Conservation (phyloP, 1,140 invertebrate species). For the Trichonephila clavata region DNA sequence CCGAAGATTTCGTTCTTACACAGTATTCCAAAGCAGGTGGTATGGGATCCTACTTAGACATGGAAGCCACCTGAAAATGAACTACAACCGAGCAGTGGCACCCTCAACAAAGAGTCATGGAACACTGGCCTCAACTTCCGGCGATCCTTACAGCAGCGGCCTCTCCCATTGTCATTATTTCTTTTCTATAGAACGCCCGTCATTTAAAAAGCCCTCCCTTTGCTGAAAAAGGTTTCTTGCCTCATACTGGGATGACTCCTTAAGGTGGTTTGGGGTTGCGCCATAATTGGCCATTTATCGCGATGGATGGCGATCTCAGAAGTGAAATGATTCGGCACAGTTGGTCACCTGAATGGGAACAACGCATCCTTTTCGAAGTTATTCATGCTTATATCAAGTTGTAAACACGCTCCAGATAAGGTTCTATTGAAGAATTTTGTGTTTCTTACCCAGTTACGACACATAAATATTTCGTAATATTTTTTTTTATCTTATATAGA, state of each 20-base stretch:
- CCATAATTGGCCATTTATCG: conserved; percentile 65
- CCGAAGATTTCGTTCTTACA: neutral
- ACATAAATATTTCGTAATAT: conserved; percentile 3
- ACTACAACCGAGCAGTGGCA: conserved; percentile 1
- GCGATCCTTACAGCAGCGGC: conserved; percentile 29
- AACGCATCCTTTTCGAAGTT: conserved; percentile 57
- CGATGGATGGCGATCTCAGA: neutral
- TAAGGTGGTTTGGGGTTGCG: conserved; percentile 30
- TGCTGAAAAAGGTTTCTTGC: conserved; percentile 21
- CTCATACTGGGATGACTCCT: neutral
- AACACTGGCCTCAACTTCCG: conserved; percentile 72
- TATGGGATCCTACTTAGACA: neutral
- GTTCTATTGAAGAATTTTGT: neutral
- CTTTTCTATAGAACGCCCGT: conserved; percentile 36
- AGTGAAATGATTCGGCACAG: conserved; percentile 40
- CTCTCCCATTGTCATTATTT: conserved; percentile 64
- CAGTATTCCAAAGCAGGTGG: neutral
- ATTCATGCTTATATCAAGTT: neutral
- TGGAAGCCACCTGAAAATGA: neutral
- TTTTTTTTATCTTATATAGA: neutral
- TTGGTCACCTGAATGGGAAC: conserved; percentile 28
- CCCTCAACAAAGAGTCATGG: conserved; percentile 67
- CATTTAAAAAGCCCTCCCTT: conserved; percentile 62
- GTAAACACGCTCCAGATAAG: neutral
- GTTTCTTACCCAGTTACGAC: neutral